These are phyloP conservation scores for Alaudala cheleensis DNA, from an alignment of 2,113 vertebrate genomes.

Conservation along the genomic window DNA sequence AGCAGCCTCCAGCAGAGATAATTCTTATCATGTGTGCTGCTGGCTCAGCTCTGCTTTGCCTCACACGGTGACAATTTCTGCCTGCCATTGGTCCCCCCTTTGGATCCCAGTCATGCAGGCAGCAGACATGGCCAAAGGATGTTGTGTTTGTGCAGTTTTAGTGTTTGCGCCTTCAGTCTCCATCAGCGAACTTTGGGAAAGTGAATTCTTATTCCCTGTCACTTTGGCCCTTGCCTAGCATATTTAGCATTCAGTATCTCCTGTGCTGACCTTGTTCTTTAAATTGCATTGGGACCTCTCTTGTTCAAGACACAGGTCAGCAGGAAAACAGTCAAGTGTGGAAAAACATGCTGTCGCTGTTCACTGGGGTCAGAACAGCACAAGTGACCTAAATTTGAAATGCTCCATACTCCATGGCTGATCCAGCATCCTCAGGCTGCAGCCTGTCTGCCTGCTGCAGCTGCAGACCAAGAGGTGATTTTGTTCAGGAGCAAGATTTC, in stretches of 20 bases:
- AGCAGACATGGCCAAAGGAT: fast-evolving
- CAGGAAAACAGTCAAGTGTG: not conserved
- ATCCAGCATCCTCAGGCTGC: not conserved
- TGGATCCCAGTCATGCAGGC: not conserved
- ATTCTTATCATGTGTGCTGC: not conserved
- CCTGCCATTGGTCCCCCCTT: fast-evolving
- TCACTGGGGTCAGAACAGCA: not conserved
- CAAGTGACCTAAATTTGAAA: conserved; percentile 6
- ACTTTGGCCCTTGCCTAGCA: not conserved
- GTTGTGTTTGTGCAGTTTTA: fast-evolving
- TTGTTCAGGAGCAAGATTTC: not conserved
- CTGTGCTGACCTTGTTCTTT: not conserved
- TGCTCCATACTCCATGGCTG: fast-evolving
- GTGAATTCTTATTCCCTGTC: not conserved
- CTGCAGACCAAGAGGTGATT: not conserved
- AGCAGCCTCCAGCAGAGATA: not conserved
- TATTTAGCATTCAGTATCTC: not conserved
- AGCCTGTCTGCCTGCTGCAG: not conserved
- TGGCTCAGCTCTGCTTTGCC: not conserved
- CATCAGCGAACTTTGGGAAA: not conserved
- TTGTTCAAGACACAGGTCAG: fast-evolving
- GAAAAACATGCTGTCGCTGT: fast-evolving
- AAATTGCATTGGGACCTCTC: not conserved
- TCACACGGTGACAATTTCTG: not conserved
- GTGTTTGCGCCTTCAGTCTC: fast-evolving